Conservation (phyloP, 2,888 invertebrate genomes). For the Pasiphila rectangulata region DNA sequence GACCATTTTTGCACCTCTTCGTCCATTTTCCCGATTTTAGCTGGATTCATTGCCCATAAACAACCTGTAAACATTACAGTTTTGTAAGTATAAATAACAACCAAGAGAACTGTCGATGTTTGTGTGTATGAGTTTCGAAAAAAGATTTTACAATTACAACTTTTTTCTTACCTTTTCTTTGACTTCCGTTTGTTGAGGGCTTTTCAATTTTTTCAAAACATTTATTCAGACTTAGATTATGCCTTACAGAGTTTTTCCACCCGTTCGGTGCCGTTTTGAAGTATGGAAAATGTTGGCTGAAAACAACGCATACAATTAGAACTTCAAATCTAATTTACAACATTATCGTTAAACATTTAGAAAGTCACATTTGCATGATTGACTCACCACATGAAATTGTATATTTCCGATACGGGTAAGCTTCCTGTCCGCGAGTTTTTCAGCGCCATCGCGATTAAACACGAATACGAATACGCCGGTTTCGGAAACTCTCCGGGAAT, state of each 20-base stretch:
- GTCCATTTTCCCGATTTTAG: constrained; percentile 97
- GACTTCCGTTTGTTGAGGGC: constrained; percentile 92
- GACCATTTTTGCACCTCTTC: constrained; percentile 99
- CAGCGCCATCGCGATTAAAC: constrained; percentile 97
- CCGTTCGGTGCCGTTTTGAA: constrained; percentile 99
- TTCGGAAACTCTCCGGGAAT: constrained; percentile 89
- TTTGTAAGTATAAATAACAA: background rate
- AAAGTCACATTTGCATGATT: constrained; percentile 11
- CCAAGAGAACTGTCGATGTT: too few species aligned
- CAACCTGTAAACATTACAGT: constrained; percentile 80
- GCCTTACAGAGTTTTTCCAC: constrained; percentile 99
- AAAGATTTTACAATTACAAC: constrained; percentile 38
- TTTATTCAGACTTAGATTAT: constrained; percentile 98
- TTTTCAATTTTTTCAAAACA: constrained; percentile 99
- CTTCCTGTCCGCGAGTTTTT: constrained; percentile 97
- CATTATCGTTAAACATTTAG: constrained; percentile 32
- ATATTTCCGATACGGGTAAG: constrained; percentile 98
- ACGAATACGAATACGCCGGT: constrained; percentile 98
- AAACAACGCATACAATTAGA: constrained; percentile 46
- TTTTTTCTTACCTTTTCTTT: constrained; percentile 90
- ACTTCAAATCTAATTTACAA: constrained; percentile 5
- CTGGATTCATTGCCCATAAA: constrained; percentile 98
- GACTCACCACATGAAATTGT: constrained; percentile 97
- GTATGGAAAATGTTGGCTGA: constrained; percentile 97
- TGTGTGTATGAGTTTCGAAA: too few species aligned